Evolutionary conservation across 2,888 invertebrate genomes (phyloP).

Genomic region (Lasius platythorax): DNA sequence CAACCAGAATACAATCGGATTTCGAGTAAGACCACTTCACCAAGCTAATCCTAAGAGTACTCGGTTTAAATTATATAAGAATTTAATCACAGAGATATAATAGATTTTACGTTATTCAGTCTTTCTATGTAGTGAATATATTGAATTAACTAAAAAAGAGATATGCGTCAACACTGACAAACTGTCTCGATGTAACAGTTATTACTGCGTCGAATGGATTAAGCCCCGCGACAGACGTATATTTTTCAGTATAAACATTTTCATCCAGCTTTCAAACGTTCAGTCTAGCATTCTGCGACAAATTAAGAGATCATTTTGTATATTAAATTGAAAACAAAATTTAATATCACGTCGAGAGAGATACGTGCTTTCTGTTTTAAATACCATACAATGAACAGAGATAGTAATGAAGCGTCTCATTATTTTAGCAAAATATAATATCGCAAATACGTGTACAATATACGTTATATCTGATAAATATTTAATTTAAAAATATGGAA

Average conservation of each 20-base stretch:
- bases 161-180: not conserved
- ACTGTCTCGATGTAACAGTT: slow-evolving; percentile 15
- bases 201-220: slow-evolving; percentile 22
- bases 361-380: slow-evolving; percentile 9
- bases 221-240: not conserved
- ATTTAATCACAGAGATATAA: slow-evolving; percentile 36
- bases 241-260: slow-evolving; percentile 41
- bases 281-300: slow-evolving; percentile 14
- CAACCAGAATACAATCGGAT: slow-evolving; percentile 49
- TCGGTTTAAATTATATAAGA: slow-evolving; percentile 41
- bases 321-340: slow-evolving; percentile 39
- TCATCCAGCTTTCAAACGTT: slow-evolving; percentile 34
- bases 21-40: slow-evolving; percentile 28
- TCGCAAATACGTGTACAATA: not conserved
- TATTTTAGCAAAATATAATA: not conserved
- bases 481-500: not conserved
- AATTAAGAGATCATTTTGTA: slow-evolving; percentile 37
- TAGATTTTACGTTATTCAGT: slow-evolving; percentile 21
- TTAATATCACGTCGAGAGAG: not conserved
- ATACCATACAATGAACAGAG: not conserved
- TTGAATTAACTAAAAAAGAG: slow-evolving; percentile 29
- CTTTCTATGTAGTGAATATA: slow-evolving; percentile 23
- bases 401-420: not conserved
- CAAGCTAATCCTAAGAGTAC: slow-evolving; percentile 27
- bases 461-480: not conserved